These are phyloP conservation scores for Hermaeophaga mercurialis DNA, from an alignment of 2,888 invertebrate genomes.

Conservation along the genomic window DNA sequence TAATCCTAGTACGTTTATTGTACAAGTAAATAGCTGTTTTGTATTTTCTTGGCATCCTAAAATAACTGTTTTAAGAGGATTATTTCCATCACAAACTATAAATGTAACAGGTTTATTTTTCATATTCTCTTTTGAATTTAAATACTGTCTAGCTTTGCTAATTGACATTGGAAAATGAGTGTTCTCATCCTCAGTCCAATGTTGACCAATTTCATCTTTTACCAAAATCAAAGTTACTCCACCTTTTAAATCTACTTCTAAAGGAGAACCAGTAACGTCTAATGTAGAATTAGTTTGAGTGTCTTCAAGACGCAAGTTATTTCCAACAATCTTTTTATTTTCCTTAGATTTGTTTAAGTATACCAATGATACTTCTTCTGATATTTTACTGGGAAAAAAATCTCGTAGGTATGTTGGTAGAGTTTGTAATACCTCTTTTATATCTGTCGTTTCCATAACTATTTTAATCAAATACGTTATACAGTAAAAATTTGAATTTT, in stretches of 20 bases:
- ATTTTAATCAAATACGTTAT: too few species aligned
- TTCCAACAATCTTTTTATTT: too few species aligned
- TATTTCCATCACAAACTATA: conserved; percentile 37
- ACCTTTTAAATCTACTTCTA: conserved; percentile 41
- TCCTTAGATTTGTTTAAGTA: too few species aligned
- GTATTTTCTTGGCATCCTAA: conserved; percentile 30
- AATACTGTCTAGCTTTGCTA: conserved; percentile 33
- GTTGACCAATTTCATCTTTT: conserved; percentile 9
- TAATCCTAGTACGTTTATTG: conserved; percentile 31
- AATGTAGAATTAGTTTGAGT: too few species aligned
- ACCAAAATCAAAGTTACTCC: conserved; percentile 33
- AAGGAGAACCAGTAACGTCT: conserved; percentile 42
- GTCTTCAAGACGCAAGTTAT: too few species aligned
- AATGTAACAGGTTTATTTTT: conserved; percentile 27
- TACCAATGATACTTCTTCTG: too few species aligned
- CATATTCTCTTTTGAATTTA: conserved; percentile 21
- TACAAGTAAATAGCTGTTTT: conserved; percentile 25
- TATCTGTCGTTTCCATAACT: too few species aligned
- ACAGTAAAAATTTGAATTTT: too few species aligned
- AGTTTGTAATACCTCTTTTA: too few species aligned
- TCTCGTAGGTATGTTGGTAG: too few species aligned
- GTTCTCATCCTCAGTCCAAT: conserved; percentile 23
- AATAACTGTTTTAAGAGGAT: conserved; percentile 33
- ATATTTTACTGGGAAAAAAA: too few species aligned
- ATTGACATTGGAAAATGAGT: conserved; percentile 35